These are phyloP conservation scores for Picus viridis DNA, from an alignment of 2,797 vertebrate genomes.

Conservation along the genomic window DNA sequence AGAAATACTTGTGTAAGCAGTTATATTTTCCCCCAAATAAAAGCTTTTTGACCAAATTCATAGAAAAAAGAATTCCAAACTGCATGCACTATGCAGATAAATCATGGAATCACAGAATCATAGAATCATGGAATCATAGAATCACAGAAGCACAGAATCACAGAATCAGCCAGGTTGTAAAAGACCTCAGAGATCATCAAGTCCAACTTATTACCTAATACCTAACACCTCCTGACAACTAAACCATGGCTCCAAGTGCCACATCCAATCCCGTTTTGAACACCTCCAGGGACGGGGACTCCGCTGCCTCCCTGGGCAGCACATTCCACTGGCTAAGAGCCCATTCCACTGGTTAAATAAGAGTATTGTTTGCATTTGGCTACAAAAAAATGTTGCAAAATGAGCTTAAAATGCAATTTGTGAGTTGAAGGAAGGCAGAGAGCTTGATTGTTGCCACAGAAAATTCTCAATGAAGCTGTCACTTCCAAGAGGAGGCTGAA, in stretches of 20 bases:
- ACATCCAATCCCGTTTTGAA: too few species aligned
- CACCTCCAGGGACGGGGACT: too few species aligned
- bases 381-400: not conserved
- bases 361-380: not conserved
- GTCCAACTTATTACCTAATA: too few species aligned
- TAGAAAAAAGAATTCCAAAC: not conserved
- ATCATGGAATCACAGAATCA: too few species aligned
- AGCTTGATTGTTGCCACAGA: slow-evolving; percentile 60
- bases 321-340: too few species aligned
- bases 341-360: not conserved
- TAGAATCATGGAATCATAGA: too few species aligned
- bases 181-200: too few species aligned
- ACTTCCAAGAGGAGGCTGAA: slow-evolving; percentile 54
- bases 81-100: not conserved
- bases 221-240: too few species aligned
- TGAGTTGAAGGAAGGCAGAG: slow-evolving; percentile 7
- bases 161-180: too few species aligned
- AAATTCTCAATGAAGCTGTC: slow-evolving; percentile 60
- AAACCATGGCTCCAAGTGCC: too few species aligned
- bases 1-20: not conserved
- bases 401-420: not conserved
- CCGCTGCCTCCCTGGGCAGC: too few species aligned
- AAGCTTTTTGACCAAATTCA: not conserved
- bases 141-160: too few species aligned
- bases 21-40: not conserved